Percentiles rank a stretch among this genome's conserved stretches.
These are phyloP conservation scores for Tragelaphus strepsiceros DNA, from an alignment of 2,113 vertebrate genomes.

Conservation along the genomic window DNA sequence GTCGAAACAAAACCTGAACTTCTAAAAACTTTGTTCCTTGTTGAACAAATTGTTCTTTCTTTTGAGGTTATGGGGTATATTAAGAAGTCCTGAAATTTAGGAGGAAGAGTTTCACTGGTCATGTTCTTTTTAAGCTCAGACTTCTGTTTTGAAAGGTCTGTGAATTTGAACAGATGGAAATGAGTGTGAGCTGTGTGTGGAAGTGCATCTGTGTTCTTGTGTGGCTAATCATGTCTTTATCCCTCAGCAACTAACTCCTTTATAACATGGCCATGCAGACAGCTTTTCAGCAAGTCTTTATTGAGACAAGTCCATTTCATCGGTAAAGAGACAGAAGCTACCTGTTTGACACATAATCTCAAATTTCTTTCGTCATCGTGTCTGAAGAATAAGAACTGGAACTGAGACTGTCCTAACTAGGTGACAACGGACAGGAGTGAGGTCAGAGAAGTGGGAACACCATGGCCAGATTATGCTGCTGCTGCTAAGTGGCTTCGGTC, in stretches of 20 bases:
- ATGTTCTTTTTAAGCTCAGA: not conserved
- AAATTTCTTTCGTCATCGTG: not conserved
- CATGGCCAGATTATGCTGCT: not conserved
- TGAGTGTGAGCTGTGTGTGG: not conserved
- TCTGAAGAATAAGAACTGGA: conserved; percentile 9
- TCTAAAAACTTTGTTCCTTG: not conserved
- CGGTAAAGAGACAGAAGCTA: not conserved
- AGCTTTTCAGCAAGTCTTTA: not conserved
- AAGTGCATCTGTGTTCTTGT: not conserved
- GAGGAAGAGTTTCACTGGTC: not conserved
- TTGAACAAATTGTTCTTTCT: not conserved
- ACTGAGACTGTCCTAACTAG: not conserved
- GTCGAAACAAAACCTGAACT: not conserved
- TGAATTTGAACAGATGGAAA: not conserved
- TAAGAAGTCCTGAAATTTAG: not conserved
- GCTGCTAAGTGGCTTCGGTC: too few species aligned
- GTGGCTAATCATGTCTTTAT: not conserved
- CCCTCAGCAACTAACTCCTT: not conserved
- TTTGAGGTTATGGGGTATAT: not conserved
- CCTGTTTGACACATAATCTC: not conserved
- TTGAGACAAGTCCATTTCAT: not conserved
- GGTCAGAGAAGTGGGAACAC: not conserved
- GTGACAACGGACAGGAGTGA: not conserved
- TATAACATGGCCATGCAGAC: not conserved
- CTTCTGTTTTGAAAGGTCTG: not conserved